Percentiles rank a stretch among this genome's conserved stretches.
Evolutionary conservation across 1,140 invertebrate species (phyloP).

Genomic region (Sesamia nonagrioides): DNA sequence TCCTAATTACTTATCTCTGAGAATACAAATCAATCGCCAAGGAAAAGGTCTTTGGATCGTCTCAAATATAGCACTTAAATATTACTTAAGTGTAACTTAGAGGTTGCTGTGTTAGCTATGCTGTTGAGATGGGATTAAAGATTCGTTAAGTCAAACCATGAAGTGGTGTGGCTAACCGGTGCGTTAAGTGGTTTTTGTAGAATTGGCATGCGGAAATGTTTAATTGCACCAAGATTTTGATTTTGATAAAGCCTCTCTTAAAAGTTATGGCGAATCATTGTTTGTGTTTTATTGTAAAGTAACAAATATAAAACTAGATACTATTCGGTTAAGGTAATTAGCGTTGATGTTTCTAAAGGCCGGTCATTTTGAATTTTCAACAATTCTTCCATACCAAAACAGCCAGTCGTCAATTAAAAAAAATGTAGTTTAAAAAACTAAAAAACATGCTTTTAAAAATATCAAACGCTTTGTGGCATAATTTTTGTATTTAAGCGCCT

Average conservation of each 20-base stretch:
- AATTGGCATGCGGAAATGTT: not conserved
- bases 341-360: no score
- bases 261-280: no score
- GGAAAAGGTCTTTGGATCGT: slow-evolving; percentile 60
- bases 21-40: slow-evolving; percentile 84
- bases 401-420: no score
- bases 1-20: slow-evolving; percentile 86
- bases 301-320: no score
- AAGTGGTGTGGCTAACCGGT: slow-evolving; percentile 3
- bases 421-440: no score
- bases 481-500: no score
- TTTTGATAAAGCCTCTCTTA: not conserved
- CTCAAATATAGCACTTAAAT: slow-evolving; percentile 34
- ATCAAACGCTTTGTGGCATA: no score
- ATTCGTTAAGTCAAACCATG: slow-evolving; percentile 14
- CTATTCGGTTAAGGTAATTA: no score
- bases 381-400: no score
- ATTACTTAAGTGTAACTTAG: slow-evolving; percentile 40
- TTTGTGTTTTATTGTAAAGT: no score
- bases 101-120: not conserved
- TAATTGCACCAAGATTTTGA: not conserved
- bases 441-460: no score
- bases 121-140: slow-evolving; percentile 24
- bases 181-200: not conserved
- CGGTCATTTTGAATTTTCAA: no score